Conservation (phyloP, 2,888 invertebrate species). For the Opisthograptis luteolata region DNA sequence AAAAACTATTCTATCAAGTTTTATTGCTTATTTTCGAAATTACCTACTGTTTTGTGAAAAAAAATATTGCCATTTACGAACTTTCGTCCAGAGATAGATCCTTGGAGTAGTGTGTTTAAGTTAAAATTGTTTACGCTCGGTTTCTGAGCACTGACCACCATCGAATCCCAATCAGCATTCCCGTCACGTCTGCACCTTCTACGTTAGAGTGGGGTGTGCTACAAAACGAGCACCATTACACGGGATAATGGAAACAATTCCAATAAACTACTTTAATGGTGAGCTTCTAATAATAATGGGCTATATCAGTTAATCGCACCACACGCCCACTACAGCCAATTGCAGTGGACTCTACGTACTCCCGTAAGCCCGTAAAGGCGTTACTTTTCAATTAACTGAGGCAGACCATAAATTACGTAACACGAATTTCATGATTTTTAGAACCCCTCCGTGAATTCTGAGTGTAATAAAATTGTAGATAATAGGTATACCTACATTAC, state of each 20-base stretch:
- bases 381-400: slow-evolving; percentile 4
- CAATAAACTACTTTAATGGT: slow-evolving; percentile 30
- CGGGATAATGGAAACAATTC: slow-evolving; percentile 31
- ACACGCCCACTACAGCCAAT: slow-evolving; percentile 11
- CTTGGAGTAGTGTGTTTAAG: not conserved
- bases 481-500: not conserved
- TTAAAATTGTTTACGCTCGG: not conserved
- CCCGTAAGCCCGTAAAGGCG: no score
- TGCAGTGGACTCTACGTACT: slow-evolving; percentile 17
- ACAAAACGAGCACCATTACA: slow-evolving; percentile 23
- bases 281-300: slow-evolving; percentile 31
- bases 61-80: no score
- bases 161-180: slow-evolving; percentile 11
- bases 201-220: slow-evolving; percentile 1
- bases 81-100: no score
- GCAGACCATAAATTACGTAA: no score
- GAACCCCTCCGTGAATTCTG: no score
- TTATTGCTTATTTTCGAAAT: no score
- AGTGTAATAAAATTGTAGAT: no score
- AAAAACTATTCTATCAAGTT: no score
- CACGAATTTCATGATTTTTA: no score
- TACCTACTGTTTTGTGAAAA: no score
- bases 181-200: slow-evolving; percentile 21
- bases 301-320: slow-evolving; percentile 19
- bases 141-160: slow-evolving; percentile 3